Evolutionary conservation across 2,888 invertebrate genomes (phyloP).

Genomic region (Stegophylla sp.): DNA sequence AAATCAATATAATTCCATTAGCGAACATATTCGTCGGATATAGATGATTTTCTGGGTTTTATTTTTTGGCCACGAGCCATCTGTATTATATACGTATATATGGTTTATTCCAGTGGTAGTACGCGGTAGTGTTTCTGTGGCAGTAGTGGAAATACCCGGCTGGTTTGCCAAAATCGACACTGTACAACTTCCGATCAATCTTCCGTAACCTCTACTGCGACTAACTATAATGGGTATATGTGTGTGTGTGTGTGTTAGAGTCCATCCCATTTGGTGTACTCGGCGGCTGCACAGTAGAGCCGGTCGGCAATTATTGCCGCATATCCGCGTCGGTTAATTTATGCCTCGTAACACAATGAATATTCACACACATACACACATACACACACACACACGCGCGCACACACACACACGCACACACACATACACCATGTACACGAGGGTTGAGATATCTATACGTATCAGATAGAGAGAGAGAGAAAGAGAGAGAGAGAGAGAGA

Average conservation of each 20-base stretch:
- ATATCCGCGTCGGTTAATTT: conserved; percentile 52
- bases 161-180: conserved; percentile 51
- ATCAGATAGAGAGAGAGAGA: background rate
- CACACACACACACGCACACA: conserved; percentile 16
- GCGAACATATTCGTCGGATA: conserved; percentile 30
- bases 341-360: conserved; percentile 51
- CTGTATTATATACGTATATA: background rate
- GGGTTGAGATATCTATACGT: conserved; percentile 49
- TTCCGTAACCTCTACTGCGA: background rate
- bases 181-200: conserved; percentile 37
- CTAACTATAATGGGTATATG: no score
- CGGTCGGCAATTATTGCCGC: conserved; percentile 46
- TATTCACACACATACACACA: conserved; percentile 27
- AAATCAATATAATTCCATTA: conserved; percentile 49
- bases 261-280: conserved; percentile 24
- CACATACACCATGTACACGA: background rate
- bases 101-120: background rate
- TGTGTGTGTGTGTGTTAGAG: background rate
- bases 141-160: background rate
- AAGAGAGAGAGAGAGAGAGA: background rate
- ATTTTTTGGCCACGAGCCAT: conserved; percentile 34
- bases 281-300: background rate
- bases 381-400: background rate
- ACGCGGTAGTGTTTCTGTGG: background rate
- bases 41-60: conserved; percentile 41